Evolutionary conservation across 2,888 invertebrate species (phyloP), one percentile per base, ranked within the genome.

Genomic region (Eupithecia subfuscata): DNA sequence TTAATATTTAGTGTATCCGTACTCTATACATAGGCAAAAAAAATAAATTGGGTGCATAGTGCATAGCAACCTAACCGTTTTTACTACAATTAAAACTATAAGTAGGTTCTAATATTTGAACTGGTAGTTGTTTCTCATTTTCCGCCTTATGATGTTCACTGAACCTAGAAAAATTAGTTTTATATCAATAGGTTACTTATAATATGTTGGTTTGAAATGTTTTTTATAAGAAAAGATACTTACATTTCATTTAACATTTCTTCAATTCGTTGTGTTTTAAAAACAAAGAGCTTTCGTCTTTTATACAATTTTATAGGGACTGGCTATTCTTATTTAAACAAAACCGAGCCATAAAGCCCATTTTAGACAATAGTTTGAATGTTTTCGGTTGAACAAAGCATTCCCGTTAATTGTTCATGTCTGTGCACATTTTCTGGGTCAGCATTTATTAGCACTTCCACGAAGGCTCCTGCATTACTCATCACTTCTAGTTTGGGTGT

Each of bases 341-440:
- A 70, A 71, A 78, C 77, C 75, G 71, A 74, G 75, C 70, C 73
- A 77, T 80, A 81, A 80, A 81, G 78, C 65, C 75, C 67, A 75
- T 79, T 76, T 72, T 78, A 77, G 74, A 82, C 82, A 82, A 82
- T 79, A 79, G 82, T 79, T 75, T 77, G 79, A 70, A 73, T 82
- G 80, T 82, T 79, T 77, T 76, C 73, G 74, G 79, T 67, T 74
- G 78, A 78, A 89, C 89, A 89, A 89, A 89, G 85, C 84, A 79
- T 84, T 83, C 82, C 82, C 82, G 89, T 89, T 92, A 90, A 91
- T 92, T 91, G 88, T 88, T 90, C 83, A 84, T 78, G 81, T 79
- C 81, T 82, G 83, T 87, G 86, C 84, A 83, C 85, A 87, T 84
- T 88, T 90, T 90, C 87, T 89, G 85, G 89, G 88, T 87, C 88